Conservation (phyloP, 2,113 vertebrate genomes). For the Craseonycteris thonglongyai region DNA sequence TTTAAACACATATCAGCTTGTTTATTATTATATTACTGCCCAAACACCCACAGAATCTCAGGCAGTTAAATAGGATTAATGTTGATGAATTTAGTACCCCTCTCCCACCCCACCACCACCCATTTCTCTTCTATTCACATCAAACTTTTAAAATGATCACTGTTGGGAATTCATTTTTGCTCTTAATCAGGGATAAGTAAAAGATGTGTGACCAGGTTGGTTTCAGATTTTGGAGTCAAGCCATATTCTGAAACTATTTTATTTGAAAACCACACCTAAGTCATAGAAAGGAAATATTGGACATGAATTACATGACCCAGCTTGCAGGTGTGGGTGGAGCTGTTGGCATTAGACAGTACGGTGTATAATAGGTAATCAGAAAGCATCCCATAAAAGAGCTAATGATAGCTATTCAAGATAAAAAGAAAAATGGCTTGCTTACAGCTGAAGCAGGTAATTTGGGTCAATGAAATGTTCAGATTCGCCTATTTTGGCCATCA, state of each 20-base stretch:
- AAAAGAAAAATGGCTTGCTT: background rate
- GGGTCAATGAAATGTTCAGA: background rate
- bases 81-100: constrained; percentile 24
- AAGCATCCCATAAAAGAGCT: background rate
- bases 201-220: background rate
- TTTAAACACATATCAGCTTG: constrained; percentile 1
- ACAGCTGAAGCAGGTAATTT: background rate
- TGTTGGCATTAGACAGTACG: background rate
- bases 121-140: constrained; percentile 23
- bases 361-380: background rate
- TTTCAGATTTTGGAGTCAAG: constrained; percentile 36
- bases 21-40: constrained; percentile 8
- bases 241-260: constrained; percentile 39
- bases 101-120: no score
- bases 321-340: background rate
- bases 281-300: constrained; percentile 1
- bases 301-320: background rate
- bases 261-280: constrained; percentile 40
- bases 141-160: constrained; percentile 1
- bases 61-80: constrained; percentile 17
- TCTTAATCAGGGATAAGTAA: background rate
- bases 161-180: background rate
- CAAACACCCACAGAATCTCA: constrained; percentile 37
- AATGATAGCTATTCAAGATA: background rate
- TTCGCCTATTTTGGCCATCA: background rate